Conservation (phyloP, 2,888 invertebrate species). For the Acronicta leporina region DNA sequence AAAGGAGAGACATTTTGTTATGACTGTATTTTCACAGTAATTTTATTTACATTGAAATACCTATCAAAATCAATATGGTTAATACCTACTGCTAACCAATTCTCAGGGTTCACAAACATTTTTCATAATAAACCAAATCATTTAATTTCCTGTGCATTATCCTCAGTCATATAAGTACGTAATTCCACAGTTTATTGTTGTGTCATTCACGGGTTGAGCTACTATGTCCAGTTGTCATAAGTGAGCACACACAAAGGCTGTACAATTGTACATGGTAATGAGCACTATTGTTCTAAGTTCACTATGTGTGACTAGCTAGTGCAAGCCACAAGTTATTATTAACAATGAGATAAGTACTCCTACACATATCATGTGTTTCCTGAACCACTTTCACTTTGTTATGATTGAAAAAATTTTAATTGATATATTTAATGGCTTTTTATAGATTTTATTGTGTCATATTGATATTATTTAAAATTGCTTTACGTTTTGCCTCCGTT, state of each 20-base stretch:
- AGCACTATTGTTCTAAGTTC: constrained; percentile 53
- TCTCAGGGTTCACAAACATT: not conserved
- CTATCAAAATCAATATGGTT: not conserved
- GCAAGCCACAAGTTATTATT: constrained; percentile 21
- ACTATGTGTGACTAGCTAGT: constrained; percentile 43
- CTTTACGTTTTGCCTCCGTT: too few species aligned
- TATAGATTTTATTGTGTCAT: too few species aligned
- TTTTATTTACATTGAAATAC: too few species aligned
- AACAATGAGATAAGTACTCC: constrained; percentile 40
- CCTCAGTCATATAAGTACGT: not conserved
- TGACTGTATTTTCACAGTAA: too few species aligned
- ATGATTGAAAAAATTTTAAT: constrained; percentile 31
- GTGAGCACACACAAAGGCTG: constrained; percentile 26
- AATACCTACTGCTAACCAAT: not conserved
- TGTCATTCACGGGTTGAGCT: not conserved
- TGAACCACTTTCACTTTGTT: constrained; percentile 36
- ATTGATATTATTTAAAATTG: too few species aligned
- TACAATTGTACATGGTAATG: constrained; percentile 32
- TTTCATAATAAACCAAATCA: constrained; percentile 28
- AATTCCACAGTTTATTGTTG: not conserved
- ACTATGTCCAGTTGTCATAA: constrained; percentile 25
- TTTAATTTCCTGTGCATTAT: constrained; percentile 38
- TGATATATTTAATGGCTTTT: not conserved
- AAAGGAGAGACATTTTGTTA: too few species aligned
- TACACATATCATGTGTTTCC: constrained; percentile 30